Evolutionary conservation across 1,140 invertebrate species (phyloP), one percentile per base, ranked within the genome.

Genomic region (Galleria mellonella): DNA sequence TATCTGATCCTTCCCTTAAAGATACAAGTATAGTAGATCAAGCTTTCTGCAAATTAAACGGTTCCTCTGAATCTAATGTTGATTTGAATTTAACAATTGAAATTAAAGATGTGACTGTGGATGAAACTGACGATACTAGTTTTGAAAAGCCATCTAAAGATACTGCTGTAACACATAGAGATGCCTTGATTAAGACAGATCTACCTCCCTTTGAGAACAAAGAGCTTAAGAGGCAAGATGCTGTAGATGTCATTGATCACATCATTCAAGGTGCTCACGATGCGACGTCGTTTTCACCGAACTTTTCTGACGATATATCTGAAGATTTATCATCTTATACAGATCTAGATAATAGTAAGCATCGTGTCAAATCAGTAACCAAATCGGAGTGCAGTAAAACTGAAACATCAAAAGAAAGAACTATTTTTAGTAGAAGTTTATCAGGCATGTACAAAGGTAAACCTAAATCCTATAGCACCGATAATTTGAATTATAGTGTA

Each of bases 381-480:
- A 72, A 74, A 47, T 71, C 72, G 2, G 65, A 72, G 52, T 75
- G 69, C 32, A 46, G 42, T 58, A 35, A 56, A 41, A 32, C 33
- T 48, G 29, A 55, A 53, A 42, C 17, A 23, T 38, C 35, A 0
- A 56, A 36, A 63, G 45, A 56, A n/a, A 69, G 51, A 47, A 72
- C 57, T 30, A 65, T 74, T 42, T 84, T 79, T 45, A 75, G 53
- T 43, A 75, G 48, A 55, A 72, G 65, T 55, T 53, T 69, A 8
- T 72, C 63, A 32, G 67, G 68, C 9, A 54, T 71, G 10, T 82
- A 63, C 31, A 72, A 78, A 9, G 76, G 73, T 31, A 83, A 79
- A 70, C 65, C 71, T 17, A 84, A 86, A 43, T 62, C 83, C 6
- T 70, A 62, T 32, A 86, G 83, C 62, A 53, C 68, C 46, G 84